These are phyloP conservation scores for Drosophila triauraria DNA, from an alignment of 1,140 invertebrate genomes.

Conservation along the genomic window DNA sequence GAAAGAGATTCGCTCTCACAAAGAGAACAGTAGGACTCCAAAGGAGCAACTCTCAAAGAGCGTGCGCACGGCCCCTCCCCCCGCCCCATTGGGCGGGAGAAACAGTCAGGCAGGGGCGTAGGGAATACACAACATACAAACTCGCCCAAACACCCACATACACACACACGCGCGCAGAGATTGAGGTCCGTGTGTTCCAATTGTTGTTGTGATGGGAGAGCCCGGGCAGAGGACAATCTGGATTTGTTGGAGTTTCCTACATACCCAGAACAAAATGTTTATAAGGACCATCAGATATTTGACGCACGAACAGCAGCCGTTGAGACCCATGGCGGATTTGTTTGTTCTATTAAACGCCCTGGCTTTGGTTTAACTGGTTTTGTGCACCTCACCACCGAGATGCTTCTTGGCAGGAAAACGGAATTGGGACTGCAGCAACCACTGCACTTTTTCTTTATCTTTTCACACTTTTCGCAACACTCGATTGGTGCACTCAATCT, in stretches of 20 bases:
- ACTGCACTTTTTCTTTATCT: slow-evolving; percentile 28
- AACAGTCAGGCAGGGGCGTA: slow-evolving; percentile 49
- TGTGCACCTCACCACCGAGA: slow-evolving; percentile 42
- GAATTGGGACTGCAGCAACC: slow-evolving; percentile 29
- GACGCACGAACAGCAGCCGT: slow-evolving; percentile 89
- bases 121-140: slow-evolving; percentile 58
- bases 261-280: slow-evolving; percentile 91
- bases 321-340: slow-evolving; percentile 87
- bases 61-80: slow-evolving; percentile 56
- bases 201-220: slow-evolving; percentile 51
- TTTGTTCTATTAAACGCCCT: slow-evolving; percentile 28
- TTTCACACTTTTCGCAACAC: slow-evolving; percentile 22
- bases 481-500: background rate
- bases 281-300: slow-evolving; percentile 90
- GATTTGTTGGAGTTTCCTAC: slow-evolving; percentile 72
- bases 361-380: slow-evolving; percentile 53
- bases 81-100: slow-evolving; percentile 4
- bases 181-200: slow-evolving; percentile 59
- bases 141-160: slow-evolving; percentile 32
- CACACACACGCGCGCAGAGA: slow-evolving; percentile 11
- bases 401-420: slow-evolving; percentile 43
- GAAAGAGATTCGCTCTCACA: background rate
- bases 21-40: slow-evolving; percentile 13
- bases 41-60: slow-evolving; percentile 50
- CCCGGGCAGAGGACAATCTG: slow-evolving; percentile 4